Evolutionary conservation across 2,888 invertebrate species (phyloP).

Genomic region (Arenicola marina): DNA sequence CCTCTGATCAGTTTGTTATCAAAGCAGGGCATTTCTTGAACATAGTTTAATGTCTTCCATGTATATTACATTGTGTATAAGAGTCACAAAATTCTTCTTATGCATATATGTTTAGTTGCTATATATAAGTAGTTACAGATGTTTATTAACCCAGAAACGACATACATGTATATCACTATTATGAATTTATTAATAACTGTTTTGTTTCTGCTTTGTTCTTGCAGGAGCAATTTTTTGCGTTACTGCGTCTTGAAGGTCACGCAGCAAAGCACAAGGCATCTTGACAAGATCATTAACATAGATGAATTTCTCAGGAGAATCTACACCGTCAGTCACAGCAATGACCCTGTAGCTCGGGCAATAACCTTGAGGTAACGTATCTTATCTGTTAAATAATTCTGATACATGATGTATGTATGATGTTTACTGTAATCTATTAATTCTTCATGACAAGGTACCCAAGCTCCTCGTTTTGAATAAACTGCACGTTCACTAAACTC

Average conservation of each 20-base stretch:
- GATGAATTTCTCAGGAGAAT: conserved; percentile 90
- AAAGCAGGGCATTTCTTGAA: too few relatives aligned
- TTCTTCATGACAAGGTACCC: not conserved
- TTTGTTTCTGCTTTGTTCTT: not conserved
- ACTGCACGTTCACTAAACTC: too few relatives aligned
- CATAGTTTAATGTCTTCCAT: too few relatives aligned
- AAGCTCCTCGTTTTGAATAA: too few relatives aligned
- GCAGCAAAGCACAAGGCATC: conserved; percentile 92
- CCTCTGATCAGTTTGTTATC: too few relatives aligned
- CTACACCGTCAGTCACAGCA: conserved; percentile 92
- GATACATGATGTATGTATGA: not conserved
- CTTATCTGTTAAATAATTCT: not conserved
- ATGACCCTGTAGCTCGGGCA: conserved; percentile 92
- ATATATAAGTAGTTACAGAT: too few relatives aligned
- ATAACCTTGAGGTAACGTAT: conserved; percentile 71
- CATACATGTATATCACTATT: too few relatives aligned
- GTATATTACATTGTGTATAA: not conserved
- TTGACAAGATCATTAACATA: conserved; percentile 91
- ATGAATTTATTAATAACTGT: too few relatives aligned
- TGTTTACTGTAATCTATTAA: not conserved
- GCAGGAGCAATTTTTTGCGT: conserved; percentile 85
- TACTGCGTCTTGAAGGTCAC: conserved; percentile 91
- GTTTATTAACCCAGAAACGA: too few relatives aligned
- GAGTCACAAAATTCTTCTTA: not conserved
- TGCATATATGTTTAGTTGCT: not conserved